These are phyloP conservation scores for Cervus canadensis DNA, from an alignment of 2,113 vertebrate species.

Conservation along the genomic window DNA sequence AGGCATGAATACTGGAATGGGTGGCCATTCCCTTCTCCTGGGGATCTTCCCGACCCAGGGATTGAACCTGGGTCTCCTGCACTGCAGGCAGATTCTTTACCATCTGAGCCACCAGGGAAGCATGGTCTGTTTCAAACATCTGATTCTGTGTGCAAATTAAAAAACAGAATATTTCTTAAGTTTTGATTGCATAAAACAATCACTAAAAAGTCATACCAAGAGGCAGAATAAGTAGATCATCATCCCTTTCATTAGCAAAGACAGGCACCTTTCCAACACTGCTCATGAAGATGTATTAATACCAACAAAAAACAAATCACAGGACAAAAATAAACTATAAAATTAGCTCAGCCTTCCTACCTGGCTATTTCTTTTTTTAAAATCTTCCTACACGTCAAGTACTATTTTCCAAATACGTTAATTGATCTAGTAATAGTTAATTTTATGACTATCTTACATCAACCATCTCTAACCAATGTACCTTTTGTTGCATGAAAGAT, in stretches of 20 bases:
- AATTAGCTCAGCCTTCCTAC: background rate
- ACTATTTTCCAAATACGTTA: slow-evolving; percentile 16
- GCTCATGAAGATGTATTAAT: background rate
- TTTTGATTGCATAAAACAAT: background rate
- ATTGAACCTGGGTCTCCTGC: background rate
- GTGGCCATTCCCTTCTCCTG: background rate
- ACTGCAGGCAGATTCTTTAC: background rate
- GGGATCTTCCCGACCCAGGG: background rate
- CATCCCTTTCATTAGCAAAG: background rate
- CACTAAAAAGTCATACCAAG: background rate
- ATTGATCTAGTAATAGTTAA: slow-evolving; percentile 2
- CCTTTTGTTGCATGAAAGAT: background rate
- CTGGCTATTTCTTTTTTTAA: background rate
- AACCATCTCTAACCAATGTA: slow-evolving; percentile 6
- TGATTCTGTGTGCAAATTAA: background rate
- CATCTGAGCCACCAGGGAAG: background rate
- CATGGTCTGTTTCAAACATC: background rate
- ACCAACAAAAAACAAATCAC: background rate
- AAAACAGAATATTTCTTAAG: background rate
- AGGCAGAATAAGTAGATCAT: background rate
- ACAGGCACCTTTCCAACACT: background rate
- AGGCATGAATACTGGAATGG: background rate
- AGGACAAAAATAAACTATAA: background rate
- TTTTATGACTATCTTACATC: slow-evolving; percentile 22
- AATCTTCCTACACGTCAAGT: background rate